Conservation (phyloP, 2,113 vertebrate genomes). For the Podarcis raffonei region DNA sequence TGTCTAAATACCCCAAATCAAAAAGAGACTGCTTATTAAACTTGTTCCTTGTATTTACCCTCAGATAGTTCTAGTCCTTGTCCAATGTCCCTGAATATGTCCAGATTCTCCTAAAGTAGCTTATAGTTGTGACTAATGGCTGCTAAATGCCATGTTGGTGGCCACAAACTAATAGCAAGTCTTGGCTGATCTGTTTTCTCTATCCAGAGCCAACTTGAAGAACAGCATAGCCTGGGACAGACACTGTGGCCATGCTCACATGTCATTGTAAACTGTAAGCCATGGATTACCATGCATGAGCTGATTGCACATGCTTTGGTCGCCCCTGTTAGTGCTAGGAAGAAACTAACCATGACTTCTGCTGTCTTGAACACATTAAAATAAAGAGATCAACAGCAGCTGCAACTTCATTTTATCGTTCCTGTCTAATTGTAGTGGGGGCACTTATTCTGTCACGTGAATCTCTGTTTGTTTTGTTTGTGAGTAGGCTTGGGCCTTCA, state of each 20-base stretch:
- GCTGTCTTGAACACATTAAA: too few relatives aligned
- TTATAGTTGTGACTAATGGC: background rate
- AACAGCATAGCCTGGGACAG: background rate
- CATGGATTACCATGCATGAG: too few relatives aligned
- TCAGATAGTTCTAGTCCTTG: background rate
- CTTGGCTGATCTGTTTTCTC: background rate
- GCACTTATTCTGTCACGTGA: background rate
- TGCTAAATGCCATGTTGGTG: background rate
- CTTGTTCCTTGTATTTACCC: background rate
- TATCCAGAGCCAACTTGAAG: background rate
- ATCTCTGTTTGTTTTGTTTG: background rate
- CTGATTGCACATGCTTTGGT: too few relatives aligned
- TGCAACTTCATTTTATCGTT: background rate
- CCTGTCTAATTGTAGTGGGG: background rate
- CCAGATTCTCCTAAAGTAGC: background rate
- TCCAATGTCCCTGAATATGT: background rate
- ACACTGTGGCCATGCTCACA: too few relatives aligned
- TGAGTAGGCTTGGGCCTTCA: background rate
- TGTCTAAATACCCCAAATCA: background rate
- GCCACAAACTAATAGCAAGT: background rate
- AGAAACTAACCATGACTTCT: too few relatives aligned
- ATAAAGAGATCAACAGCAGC: too few relatives aligned
- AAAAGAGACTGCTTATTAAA: background rate
- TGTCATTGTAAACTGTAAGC: too few relatives aligned
- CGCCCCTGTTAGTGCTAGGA: too few relatives aligned